Conservation (phyloP, 2,797 vertebrate genomes). For the Acanthopagrus latus region DNA sequence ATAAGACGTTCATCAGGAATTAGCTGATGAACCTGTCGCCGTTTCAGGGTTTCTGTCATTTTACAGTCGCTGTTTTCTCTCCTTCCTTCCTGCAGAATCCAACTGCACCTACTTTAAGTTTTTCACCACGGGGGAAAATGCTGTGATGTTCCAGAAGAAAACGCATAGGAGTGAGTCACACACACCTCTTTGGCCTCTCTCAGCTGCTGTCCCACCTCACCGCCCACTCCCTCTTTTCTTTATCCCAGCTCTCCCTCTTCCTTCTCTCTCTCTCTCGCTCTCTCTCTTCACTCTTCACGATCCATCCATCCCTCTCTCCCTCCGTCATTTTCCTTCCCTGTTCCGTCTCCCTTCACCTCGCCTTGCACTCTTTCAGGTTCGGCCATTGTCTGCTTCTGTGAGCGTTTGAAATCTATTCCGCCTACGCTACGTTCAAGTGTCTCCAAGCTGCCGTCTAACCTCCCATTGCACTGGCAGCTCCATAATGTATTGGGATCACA, state of each 20-base stretch:
- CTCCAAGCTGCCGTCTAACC: slow-evolving; percentile 67
- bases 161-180: slow-evolving; percentile 88
- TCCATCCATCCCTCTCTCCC: slow-evolving; percentile 8
- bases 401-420: slow-evolving; percentile 72
- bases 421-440: slow-evolving; percentile 68
- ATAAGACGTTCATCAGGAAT: slow-evolving; percentile 20
- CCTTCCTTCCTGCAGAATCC: slow-evolving; percentile 80
- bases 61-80: slow-evolving; percentile 6
- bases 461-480: slow-evolving; percentile 61
- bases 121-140: slow-evolving; percentile 91
- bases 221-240: slow-evolving; percentile 41
- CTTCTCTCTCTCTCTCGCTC: background rate
- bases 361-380: slow-evolving; percentile 41
- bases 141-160: slow-evolving; percentile 88
- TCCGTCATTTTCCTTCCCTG: background rate
- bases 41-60: background rate
- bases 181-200: slow-evolving; percentile 25
- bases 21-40: slow-evolving; percentile 4
- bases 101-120: slow-evolving; percentile 95
- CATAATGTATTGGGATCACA: slow-evolving; percentile 57
- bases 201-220: slow-evolving; percentile 34
- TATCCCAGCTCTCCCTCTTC: slow-evolving; percentile 3
- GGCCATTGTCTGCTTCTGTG: slow-evolving; percentile 59
- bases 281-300: background rate
- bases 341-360: slow-evolving; percentile 29